Percentiles rank a stretch among this genome's conserved stretches.
phyloP scores from a whole-genome alignment of 2,113 vertebrate genomes.

The Pterocles orientalis region DNA sequence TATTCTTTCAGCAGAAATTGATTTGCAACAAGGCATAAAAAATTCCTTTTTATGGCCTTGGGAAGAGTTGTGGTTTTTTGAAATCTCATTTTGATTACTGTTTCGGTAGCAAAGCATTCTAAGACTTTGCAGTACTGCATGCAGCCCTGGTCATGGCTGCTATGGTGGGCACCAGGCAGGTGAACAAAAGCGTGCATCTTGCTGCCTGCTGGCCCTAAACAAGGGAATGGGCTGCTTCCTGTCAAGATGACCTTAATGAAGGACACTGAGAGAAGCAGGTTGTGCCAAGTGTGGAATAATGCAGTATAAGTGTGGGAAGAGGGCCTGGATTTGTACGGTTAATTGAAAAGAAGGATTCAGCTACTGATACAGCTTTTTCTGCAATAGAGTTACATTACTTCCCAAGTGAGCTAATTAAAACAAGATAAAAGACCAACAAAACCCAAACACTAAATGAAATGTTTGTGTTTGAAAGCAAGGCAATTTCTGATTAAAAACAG shows the following conservation, averaged over 20 bases:
- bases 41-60: neutral
- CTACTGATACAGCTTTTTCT: constrained; percentile 5
- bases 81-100: neutral
- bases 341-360: constrained; percentile 22
- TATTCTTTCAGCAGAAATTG: neutral
- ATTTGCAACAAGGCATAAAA: neutral
- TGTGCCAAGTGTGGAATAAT: neutral
- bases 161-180: neutral
- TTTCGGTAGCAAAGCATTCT: neutral
- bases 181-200: neutral
- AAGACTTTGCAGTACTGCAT: neutral
- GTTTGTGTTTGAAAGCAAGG: constrained; percentile 13
- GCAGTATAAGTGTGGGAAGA: neutral
- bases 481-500: constrained; percentile 21
- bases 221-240: neutral
- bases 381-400: constrained; percentile 20
- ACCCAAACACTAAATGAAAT: neutral
- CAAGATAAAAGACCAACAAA: constrained; percentile 43
- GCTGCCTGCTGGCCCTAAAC: neutral
- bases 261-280: neutral
- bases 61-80: neutral
- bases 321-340: constrained; percentile 10
- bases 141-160: neutral
- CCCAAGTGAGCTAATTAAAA: constrained; percentile 67
- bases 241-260: neutral